These are phyloP conservation scores for Halichoerus grypus DNA, from an alignment of 2,113 vertebrate species.

Conservation along the genomic window DNA sequence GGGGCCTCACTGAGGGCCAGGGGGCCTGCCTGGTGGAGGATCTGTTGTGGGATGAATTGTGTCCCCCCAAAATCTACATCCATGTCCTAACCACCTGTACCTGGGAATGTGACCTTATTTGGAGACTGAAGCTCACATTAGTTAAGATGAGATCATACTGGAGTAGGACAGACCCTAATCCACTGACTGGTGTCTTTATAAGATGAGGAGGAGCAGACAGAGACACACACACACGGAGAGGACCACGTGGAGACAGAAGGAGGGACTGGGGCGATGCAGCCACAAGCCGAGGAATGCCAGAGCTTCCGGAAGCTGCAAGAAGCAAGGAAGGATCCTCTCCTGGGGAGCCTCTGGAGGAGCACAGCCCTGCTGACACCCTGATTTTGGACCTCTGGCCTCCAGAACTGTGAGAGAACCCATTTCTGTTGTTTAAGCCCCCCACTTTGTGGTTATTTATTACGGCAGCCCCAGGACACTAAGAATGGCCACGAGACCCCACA, in stretches of 20 bases:
- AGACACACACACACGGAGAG: neutral
- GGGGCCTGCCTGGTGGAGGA: accelerated
- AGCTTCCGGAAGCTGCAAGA: neutral
- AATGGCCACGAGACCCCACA: neutral
- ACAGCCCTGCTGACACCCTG: neutral
- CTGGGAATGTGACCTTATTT: neutral
- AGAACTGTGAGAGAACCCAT: neutral
- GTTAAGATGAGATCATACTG: neutral
- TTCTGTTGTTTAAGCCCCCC: too few relatives aligned
- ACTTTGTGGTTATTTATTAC: neutral
- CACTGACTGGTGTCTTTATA: neutral
- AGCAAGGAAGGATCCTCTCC: neutral
- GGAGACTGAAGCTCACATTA: neutral
- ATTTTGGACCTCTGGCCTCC: neutral
- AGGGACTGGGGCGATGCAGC: neutral
- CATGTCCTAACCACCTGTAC: neutral
- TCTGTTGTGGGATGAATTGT: neutral
- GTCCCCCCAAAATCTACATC: neutral
- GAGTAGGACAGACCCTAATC: neutral
- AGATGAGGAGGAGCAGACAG: neutral
- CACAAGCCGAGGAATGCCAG: neutral
- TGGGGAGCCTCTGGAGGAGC: accelerated
- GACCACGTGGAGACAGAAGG: neutral
- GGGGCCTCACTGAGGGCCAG: neutral
- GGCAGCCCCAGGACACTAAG: neutral